phyloP scores from a whole-genome alignment of 2,888 invertebrate species.

The Perithous albicinctus region DNA sequence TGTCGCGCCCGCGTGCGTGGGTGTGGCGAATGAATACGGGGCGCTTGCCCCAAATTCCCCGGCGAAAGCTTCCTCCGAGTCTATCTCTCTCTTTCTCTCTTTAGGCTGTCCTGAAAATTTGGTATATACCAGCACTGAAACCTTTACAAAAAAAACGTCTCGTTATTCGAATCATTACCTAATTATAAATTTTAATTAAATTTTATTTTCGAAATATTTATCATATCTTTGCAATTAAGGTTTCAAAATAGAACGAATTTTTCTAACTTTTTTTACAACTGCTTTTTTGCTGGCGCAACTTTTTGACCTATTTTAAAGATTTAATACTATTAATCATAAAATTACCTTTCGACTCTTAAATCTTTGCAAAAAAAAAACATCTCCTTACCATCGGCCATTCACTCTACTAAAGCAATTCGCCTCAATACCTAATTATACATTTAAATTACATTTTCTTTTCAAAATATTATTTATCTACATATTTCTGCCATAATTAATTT shows the following conservation, averaged over 20 bases:
- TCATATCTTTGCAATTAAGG: not conserved
- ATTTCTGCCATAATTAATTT: too few relatives aligned
- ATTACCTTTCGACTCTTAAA: not conserved
- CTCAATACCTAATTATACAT: too few relatives aligned
- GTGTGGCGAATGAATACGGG: conserved; percentile 34
- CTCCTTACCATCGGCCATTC: not conserved
- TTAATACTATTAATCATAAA: too few relatives aligned
- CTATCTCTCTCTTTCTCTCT: not conserved
- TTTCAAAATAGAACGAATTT: too few relatives aligned
- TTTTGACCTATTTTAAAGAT: too few relatives aligned
- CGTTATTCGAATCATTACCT: not conserved
- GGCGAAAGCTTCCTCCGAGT: conserved; percentile 17
- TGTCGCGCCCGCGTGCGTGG: conserved; percentile 24
- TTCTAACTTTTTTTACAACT: too few relatives aligned
- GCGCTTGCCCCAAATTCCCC: conserved; percentile 37
- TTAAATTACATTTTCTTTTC: too few relatives aligned
- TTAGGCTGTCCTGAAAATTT: not conserved
- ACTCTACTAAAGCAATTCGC: not conserved
- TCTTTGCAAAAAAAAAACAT: not conserved
- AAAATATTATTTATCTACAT: too few relatives aligned
- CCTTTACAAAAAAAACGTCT: not conserved
- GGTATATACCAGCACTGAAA: not conserved
- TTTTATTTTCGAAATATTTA: not conserved
- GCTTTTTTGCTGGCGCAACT: too few relatives aligned
- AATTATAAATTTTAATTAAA: not conserved